Conservation (phyloP, 2,888 invertebrate species). For the Pollenia griseotomentosa region DNA sequence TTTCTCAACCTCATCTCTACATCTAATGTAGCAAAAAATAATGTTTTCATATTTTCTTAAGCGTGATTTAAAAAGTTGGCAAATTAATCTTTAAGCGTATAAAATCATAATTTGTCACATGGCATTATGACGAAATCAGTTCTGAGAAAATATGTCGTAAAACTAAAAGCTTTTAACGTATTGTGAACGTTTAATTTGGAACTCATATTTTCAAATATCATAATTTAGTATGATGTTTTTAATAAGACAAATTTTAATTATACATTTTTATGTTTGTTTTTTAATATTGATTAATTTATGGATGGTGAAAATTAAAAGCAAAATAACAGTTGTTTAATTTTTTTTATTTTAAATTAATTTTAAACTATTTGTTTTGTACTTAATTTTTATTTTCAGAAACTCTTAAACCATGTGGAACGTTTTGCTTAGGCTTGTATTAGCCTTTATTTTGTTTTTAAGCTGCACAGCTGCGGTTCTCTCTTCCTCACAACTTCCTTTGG, state of each 20-base stretch:
- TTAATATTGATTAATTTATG: not conserved
- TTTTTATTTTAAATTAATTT: not conserved
- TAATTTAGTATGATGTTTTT: slow-evolving; percentile 13
- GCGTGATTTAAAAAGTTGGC: not conserved
- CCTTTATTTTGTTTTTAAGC: slow-evolving; percentile 49
- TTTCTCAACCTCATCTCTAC: not conserved
- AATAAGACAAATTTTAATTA: slow-evolving; percentile 10
- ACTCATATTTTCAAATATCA: slow-evolving; percentile 14
- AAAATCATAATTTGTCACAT: slow-evolving; percentile 56
- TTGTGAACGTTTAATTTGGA: not conserved
- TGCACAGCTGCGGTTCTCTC: slow-evolving; percentile 69
- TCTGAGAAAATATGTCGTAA: not conserved
- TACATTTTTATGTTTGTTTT: not conserved
- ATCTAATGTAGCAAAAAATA: slow-evolving; percentile 6
- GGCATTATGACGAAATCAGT: slow-evolving; percentile 24
- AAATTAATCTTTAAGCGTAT: slow-evolving; percentile 20
- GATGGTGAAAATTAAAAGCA: slow-evolving; percentile 29
- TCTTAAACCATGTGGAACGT: slow-evolving; percentile 66
- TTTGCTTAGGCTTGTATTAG: slow-evolving; percentile 64
- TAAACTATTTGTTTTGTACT: not conserved
- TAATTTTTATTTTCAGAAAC: slow-evolving; percentile 45
- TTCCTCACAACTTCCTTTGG: slow-evolving; percentile 80
- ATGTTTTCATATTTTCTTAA: slow-evolving; percentile 18
- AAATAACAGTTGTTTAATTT: slow-evolving; percentile 23
- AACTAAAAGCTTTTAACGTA: not conserved